Evolutionary conservation across 2,113 vertebrate species (phyloP), one percentile per base, ranked within the genome.

Genomic region (Neolamprologus sp.): DNA sequence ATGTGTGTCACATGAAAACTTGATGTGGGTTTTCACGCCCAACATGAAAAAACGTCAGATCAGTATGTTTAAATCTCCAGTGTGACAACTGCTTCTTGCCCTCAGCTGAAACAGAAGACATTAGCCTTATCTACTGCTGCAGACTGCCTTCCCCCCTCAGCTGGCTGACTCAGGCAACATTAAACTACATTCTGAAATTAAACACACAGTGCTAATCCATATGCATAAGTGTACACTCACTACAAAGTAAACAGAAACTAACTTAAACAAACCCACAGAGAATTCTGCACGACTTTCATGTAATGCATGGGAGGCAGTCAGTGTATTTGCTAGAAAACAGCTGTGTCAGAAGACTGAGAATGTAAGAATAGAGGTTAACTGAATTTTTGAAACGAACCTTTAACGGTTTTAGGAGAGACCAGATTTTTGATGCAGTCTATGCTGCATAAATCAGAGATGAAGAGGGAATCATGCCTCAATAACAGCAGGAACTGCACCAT

Each of bases 161-260:
- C 87, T 80, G 82, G 40, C 68, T 65, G 79, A 91, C 85, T 93
- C 85, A 84, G 90, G 83, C 83, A 65, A 85, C 83, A 89, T 81
- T 87, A 86, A 92, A 90, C 88, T 83, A 86, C 86, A 85, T 84
- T 88, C 84, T 93, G 87, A 78, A 91, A 85, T 86, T 90, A 88
- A 94, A 87, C 68, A 85, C 90, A 90, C 80, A 91, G 83, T 84
- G 71, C 88, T 91, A 87, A 93, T 95, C 85, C 87, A 93, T 91
- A 92, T 87, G 87, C 93, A 92, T 83, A 86, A 87, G 68, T 88
- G 42, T 86, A 53, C 51, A 81, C 81, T 89, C 78, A 68, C 65
- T 87, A 71, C 71, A 47, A 89, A 85, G 87, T 89, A 86, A 91
- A 92, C 85, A 88, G 55, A 85, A 89, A 90, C 85, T 42, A 55